Percentiles rank a stretch among this genome's conserved stretches.
phyloP scores from a whole-genome alignment of 2,113 vertebrate species.

The Lepisosteus oculatus region DNA sequence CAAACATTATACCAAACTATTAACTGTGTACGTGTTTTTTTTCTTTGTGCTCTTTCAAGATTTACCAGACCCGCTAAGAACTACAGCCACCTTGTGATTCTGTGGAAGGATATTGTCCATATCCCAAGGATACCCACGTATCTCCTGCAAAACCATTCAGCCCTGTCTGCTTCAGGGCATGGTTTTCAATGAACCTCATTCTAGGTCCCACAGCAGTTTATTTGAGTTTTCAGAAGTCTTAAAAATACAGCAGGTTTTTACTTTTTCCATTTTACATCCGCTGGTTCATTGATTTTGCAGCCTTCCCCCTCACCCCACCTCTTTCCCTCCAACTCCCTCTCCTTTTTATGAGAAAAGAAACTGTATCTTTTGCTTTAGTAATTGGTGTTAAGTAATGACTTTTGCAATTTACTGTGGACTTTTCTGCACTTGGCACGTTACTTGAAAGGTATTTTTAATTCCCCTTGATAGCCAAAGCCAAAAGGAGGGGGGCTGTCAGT shows the following conservation, averaged over 20 bases:
- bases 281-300: background rate
- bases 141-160: conserved; percentile 60
- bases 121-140: conserved; percentile 27
- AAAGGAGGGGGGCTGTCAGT: conserved; percentile 70
- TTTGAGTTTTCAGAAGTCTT: conserved; percentile 13
- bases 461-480: conserved; percentile 82
- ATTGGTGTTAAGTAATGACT: conserved; percentile 94
- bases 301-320: conserved; percentile 11
- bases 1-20: conserved; percentile 76
- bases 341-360: conserved; percentile 34
- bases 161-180: conserved; percentile 66
- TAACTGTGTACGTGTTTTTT: conserved; percentile 66
- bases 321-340: conserved; percentile 38
- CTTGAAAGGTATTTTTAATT: conserved; percentile 59
- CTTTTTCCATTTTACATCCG: background rate
- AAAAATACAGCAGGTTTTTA: background rate
- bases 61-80: conserved; percentile 40
- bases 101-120: conserved; percentile 21
- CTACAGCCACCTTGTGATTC: conserved; percentile 38
- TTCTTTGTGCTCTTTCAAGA: conserved; percentile 52
- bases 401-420: conserved; percentile 84
- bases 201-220: conserved; percentile 15
- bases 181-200: conserved; percentile 49
- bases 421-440: conserved; percentile 71
- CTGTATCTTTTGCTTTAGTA: conserved; percentile 84